phyloP scores from a whole-genome alignment of 2,113 vertebrate genomes.

The Leptocoma aspasia region DNA sequence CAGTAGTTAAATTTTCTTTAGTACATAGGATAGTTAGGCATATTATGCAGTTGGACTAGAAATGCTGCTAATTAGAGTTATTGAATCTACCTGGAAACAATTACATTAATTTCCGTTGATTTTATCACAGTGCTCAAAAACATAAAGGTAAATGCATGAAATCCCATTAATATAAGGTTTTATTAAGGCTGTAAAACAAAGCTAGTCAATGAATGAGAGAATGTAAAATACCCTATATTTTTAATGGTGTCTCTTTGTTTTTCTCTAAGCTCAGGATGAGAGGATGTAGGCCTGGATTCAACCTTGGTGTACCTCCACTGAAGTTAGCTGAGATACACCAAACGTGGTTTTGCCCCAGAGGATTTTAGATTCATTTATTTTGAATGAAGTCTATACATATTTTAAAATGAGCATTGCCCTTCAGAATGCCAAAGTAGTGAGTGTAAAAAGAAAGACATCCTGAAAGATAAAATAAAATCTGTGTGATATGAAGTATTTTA shows the following conservation, averaged over 20 bases:
- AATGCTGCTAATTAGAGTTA: background rate
- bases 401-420: conserved; percentile 54
- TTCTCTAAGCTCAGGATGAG: background rate
- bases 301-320: background rate
- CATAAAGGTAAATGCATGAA: background rate
- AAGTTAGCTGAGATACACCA: conserved; percentile 24
- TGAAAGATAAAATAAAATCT: conserved; percentile 23
- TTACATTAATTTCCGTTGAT: background rate
- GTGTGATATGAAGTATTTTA: background rate
- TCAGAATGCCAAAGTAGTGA: conserved; percentile 44
- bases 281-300: background rate
- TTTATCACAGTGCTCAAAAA: conserved; percentile 5
- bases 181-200: background rate
- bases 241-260: background rate
- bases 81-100: conserved; percentile 24
- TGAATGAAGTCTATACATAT: conserved; percentile 53
- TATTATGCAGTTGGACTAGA: background rate
- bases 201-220: background rate
- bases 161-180: background rate
- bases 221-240: background rate
- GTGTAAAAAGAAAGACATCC: background rate
- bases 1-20: background rate
- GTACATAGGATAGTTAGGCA: background rate
- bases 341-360: background rate
- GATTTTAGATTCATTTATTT: conserved; percentile 46